Evolutionary conservation across 2,888 invertebrate genomes (phyloP).

Genomic region (Hoplodrina blanda): DNA sequence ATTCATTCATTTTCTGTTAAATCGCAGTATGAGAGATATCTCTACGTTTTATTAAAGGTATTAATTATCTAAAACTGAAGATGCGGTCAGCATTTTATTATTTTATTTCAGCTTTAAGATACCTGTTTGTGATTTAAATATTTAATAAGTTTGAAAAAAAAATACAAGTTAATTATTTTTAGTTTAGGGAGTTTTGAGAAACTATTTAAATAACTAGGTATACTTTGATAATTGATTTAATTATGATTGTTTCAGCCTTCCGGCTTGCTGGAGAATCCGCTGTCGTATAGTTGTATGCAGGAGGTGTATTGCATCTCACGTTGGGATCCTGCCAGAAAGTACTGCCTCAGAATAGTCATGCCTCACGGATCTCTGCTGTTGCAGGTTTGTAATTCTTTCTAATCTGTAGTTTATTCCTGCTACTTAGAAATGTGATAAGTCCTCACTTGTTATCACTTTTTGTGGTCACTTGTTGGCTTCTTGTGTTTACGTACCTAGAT

Average conservation of each 20-base stretch:
- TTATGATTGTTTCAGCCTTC: constrained; percentile 88
- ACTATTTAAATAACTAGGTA: too few species aligned
- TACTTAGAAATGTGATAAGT: constrained; percentile 4
- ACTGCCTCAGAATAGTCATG: constrained; percentile 94
- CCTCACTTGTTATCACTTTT: too few species aligned
- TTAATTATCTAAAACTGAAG: neutral
- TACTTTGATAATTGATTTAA: neutral
- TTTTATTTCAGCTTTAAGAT: neutral
- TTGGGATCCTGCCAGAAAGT: constrained; percentile 95
- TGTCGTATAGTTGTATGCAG: constrained; percentile 94
- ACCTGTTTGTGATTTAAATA: neutral
- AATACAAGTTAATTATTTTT: too few species aligned
- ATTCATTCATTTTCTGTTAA: too few species aligned
- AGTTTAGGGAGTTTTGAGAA: too few species aligned
- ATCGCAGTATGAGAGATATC: too few species aligned
- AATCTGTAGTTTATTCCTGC: constrained; percentile 1
- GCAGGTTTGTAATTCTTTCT: constrained; percentile 86
- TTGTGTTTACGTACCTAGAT: constrained; percentile 26
- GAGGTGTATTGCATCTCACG: constrained; percentile 94
- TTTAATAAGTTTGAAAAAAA: neutral
- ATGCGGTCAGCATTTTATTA: neutral
- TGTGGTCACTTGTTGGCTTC: neutral
- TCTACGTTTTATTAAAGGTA: too few species aligned
- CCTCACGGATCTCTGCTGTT: constrained; percentile 94
- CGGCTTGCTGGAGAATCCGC: constrained; percentile 92